Evolutionary conservation across 2,113 vertebrate species (phyloP).

Genomic region (Macrotis lagotis): DNA sequence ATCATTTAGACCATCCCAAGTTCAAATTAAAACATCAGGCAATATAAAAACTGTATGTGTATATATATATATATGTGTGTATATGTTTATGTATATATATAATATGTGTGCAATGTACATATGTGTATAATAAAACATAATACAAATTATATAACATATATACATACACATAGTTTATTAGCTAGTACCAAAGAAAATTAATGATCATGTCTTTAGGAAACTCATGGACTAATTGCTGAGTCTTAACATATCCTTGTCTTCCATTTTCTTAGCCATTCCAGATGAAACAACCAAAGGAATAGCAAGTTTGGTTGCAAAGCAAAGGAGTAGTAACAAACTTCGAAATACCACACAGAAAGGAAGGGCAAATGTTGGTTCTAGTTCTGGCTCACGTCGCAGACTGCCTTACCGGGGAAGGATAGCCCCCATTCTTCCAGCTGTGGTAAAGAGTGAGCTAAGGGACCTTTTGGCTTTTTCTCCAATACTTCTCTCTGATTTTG

Average conservation of each 20-base stretch:
- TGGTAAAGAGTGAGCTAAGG: slow-evolving; percentile 88
- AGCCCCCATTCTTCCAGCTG: slow-evolving; percentile 83
- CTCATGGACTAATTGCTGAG: neutral
- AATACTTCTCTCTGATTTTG: slow-evolving; percentile 86
- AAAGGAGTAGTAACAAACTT: slow-evolving; percentile 77
- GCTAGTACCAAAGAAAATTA: neutral
- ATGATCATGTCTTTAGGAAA: neutral
- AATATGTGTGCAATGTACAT: neutral
- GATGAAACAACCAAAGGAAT: slow-evolving; percentile 89
- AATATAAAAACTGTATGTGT: neutral
- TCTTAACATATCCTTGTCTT: slow-evolving; percentile 22
- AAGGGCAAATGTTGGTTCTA: neutral
- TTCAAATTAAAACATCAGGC: neutral
- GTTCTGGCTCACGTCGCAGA: neutral
- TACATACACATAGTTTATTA: neutral
- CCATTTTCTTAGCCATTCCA: slow-evolving; percentile 83
- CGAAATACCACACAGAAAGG: slow-evolving; percentile 24
- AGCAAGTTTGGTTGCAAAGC: slow-evolving; percentile 88
- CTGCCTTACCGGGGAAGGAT: slow-evolving; percentile 80
- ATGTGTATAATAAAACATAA: no score
- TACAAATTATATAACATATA: neutral
- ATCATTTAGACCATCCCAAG: neutral
- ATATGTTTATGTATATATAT: neutral
- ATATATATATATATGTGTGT: neutral
- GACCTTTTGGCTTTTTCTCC: slow-evolving; percentile 89